Percentiles rank a stretch among this genome's conserved stretches.
These are phyloP conservation scores for Megaustenia siamemsis DNA, from an alignment of 2,888 invertebrate genomes.

Conservation along the genomic window DNA sequence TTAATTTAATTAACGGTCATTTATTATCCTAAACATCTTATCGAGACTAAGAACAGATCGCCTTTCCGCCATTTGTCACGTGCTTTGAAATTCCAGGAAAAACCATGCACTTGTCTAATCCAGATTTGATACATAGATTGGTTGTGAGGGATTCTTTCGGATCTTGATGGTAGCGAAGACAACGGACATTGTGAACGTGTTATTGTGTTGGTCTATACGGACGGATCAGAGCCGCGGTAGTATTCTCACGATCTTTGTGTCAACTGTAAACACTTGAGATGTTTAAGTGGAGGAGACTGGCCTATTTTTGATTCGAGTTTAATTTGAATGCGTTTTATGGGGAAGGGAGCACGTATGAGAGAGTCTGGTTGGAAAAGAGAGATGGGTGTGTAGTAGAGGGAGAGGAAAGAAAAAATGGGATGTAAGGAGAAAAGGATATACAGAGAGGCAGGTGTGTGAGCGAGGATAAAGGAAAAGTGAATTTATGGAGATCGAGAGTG, in stretches of 20 bases:
- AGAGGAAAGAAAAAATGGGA: not conserved
- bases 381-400: not conserved
- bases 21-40: too few species aligned
- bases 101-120: too few species aligned
- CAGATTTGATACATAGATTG: too few species aligned
- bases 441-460: conserved; percentile 5
- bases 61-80: too few species aligned
- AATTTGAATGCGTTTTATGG: not conserved
- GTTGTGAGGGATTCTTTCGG: too few species aligned
- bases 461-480: not conserved
- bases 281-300: too few species aligned
- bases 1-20: too few species aligned
- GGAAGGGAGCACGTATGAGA: not conserved
- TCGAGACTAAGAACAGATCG: too few species aligned
- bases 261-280: not conserved
- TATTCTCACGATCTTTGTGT: not conserved
- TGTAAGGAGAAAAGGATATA: conserved; percentile 22
- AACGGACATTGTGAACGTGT: not conserved
- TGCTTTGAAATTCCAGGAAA: too few species aligned
- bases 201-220: too few species aligned
- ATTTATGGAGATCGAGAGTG: not conserved
- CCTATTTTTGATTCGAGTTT: too few species aligned
- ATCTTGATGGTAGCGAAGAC: not conserved
- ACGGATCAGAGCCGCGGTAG: not conserved
- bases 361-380: not conserved